A percentile compares a stretch with the other conserved stretches of the same genome.
Evolutionary conservation across 2,113 vertebrate species (phyloP).

Genomic region (Puffinus mauretanicus): DNA sequence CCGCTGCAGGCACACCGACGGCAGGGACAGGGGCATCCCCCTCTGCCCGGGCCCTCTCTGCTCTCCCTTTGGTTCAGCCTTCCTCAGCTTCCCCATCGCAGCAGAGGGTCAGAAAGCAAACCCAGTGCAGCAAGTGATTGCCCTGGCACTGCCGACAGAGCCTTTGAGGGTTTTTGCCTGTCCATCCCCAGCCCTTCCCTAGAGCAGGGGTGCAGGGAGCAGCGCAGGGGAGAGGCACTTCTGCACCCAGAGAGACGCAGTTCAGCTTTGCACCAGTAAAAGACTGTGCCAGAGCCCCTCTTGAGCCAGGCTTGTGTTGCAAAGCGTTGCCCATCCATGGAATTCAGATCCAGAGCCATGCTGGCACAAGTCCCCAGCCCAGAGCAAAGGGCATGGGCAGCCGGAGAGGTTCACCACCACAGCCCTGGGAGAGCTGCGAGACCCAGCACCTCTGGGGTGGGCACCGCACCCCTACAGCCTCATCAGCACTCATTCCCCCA

Average conservation of each 20-base stretch:
- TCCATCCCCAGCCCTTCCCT: neutral
- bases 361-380: neutral
- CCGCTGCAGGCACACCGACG: accelerated
- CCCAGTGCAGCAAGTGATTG: accelerated
- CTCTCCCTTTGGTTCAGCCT: neutral
- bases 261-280: neutral
- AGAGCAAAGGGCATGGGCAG: neutral
- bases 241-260: neutral
- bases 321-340: neutral
- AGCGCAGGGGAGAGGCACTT: neutral
- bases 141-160: too few relatives aligned
- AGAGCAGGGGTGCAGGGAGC: neutral
- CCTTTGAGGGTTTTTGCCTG: accelerated
- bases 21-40: neutral
- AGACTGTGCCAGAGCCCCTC: neutral
- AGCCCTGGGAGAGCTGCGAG: neutral
- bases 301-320: neutral
- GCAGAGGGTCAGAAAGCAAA: neutral
- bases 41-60: neutral
- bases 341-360: neutral
- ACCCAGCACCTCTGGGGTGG: neutral
- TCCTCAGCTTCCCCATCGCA: accelerated
- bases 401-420: neutral
- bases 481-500: too few relatives aligned
- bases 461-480: neutral